Conservation (phyloP, 2,888 invertebrate genomes). For the Ryuthela nishihirai region DNA sequence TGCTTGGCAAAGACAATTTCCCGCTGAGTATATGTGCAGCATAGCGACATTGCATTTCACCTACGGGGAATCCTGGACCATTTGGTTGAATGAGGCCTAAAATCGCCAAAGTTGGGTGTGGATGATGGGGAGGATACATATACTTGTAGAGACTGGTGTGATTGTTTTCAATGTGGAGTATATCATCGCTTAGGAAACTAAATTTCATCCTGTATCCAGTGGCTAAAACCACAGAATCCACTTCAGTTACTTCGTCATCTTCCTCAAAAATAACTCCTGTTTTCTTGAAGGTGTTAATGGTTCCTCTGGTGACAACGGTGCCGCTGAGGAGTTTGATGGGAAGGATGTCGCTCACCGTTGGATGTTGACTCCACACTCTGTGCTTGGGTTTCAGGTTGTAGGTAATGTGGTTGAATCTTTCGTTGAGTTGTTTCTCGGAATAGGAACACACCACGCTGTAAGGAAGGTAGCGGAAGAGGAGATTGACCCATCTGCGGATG, state of each 20-base stretch:
- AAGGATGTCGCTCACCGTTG: conserved; percentile 52
- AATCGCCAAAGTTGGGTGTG: conserved; percentile 44
- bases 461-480: conserved; percentile 30
- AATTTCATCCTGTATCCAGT: conserved; percentile 50
- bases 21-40: conserved; percentile 28
- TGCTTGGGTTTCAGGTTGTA: conserved; percentile 51
- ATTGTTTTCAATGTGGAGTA: conserved; percentile 22
- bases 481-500: conserved; percentile 27
- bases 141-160: conserved; percentile 41
- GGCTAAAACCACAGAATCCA: conserved; percentile 49
- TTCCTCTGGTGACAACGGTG: conserved; percentile 46
- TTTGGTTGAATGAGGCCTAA: conserved; percentile 43
- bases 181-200: conserved; percentile 47
- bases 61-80: conserved; percentile 40
- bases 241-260: conserved; percentile 45
- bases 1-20: conserved; percentile 12
- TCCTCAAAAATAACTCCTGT: conserved; percentile 33
- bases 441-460: conserved; percentile 30
- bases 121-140: conserved; percentile 43
- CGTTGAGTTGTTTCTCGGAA: conserved; percentile 43
- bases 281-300: conserved; percentile 43
- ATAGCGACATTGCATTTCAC: conserved; percentile 42
- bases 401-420: conserved; percentile 48
- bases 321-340: conserved; percentile 52
- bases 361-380: conserved; percentile 44